A percentile compares a stretch with the other conserved stretches of the same genome.
phyloP scores from a whole-genome alignment of 2,888 invertebrate species.

The Habroteleia sp. region DNA sequence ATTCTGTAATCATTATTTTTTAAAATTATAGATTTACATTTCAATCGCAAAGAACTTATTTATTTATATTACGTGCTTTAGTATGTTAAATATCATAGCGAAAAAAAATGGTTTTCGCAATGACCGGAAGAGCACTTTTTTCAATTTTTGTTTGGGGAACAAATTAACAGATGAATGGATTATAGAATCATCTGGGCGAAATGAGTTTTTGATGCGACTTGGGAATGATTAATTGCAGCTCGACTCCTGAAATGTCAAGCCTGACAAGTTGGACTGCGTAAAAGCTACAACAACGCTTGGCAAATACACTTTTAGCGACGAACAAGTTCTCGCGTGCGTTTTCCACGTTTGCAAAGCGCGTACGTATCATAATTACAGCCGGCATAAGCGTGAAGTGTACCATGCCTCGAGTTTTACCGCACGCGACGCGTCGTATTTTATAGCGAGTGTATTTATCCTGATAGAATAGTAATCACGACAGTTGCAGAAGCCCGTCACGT shows the following conservation, averaged over 20 bases:
- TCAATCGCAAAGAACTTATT: too few species aligned
- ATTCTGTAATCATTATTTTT: too few species aligned
- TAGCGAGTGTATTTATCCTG: conserved; percentile 30
- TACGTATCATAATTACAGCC: conserved; percentile 52
- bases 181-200: background rate
- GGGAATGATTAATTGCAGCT: conserved; percentile 21
- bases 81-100: too few species aligned
- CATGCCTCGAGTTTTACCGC: conserved; percentile 37
- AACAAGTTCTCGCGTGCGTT: conserved; percentile 20
- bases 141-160: too few species aligned
- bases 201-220: conserved; percentile 29
- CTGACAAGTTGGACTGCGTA: conserved; percentile 26
- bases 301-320: conserved; percentile 19
- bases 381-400: conserved; percentile 39
- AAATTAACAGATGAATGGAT: too few species aligned
- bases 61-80: too few species aligned
- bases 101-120: too few species aligned
- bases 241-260: conserved; percentile 17
- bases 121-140: too few species aligned
- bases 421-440: conserved; percentile 39
- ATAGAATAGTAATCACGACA: conserved; percentile 59
- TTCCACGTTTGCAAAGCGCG: conserved; percentile 38
- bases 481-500: conserved; percentile 36
- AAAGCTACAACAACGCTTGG: conserved; percentile 7
- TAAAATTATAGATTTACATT: too few species aligned